Evolutionary conservation across 1,140 invertebrate species (phyloP), one percentile per base, ranked within the genome.

Genomic region (Drosophila saltans): DNA sequence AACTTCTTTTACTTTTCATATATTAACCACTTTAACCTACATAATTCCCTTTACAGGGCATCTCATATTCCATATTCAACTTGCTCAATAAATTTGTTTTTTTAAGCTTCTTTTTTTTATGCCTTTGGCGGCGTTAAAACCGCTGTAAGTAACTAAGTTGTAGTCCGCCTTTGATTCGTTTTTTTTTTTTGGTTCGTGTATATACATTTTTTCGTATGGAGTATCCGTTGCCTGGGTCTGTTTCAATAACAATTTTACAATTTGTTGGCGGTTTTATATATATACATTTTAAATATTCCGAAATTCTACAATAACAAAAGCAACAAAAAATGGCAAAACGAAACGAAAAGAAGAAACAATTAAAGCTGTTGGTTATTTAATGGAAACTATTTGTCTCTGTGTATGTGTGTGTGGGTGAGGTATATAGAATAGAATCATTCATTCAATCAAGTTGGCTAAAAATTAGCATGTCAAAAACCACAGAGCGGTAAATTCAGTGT

Each of bases 91-190:
- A 24, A 26, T 10, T 10, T 26, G 21, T 52, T 3, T 66, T 48
- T 70, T 60, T 60, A 8, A 26, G 33, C 4, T n/a, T 61, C 41
- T 41, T 61, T 43, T 43, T 40, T 43, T 61, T n/a, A 43, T 40
- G 30, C 69, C 58, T 70, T 88, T 78, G 72, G 71, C 40, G 69
- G 57, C 72, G 56, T 70, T 73, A 72, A 77, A 86, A 72, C 82
- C 82, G 70, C 80, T 80, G 81, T 67, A 73, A 83, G 80, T 83
- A 80, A 80, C 81, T 80, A 74, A 82, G 70, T 84, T 83, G 80
- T 73, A 77, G 65, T 48, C 52, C 73, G 43, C 41, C 43, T 39
- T 6, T n/a, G 41, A 39, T 57, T 60, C 28, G 45, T 57, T 74
- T 43, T 40, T 40, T 45, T 57, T 57, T n/a, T n/a, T 7, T 16